phyloP scores from a whole-genome alignment of 2,113 vertebrate species.

The Cephalopterus ornatus region DNA sequence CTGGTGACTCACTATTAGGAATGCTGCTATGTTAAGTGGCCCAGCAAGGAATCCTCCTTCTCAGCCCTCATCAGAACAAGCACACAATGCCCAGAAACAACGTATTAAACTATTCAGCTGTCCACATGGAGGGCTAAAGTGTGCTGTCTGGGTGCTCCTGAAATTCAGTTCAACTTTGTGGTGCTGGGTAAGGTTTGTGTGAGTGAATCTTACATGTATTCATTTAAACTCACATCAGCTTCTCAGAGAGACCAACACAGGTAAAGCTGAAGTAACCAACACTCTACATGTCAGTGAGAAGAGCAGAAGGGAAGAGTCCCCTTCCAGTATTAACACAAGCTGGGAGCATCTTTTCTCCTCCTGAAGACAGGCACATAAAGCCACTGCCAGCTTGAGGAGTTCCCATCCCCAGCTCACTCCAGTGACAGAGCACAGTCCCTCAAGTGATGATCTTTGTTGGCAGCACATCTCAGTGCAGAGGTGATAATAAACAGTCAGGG shows the following conservation, averaged over 20 bases:
- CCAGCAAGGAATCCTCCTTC: constrained; percentile 11
- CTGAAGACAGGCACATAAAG: background rate
- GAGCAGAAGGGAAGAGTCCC: background rate
- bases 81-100: background rate
- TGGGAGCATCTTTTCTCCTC: background rate
- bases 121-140: background rate
- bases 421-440: background rate
- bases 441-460: background rate
- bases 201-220: background rate
- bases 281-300: background rate
- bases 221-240: background rate
- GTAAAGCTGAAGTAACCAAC: background rate
- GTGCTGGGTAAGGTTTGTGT: background rate
- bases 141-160: background rate
- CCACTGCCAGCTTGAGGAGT: background rate
- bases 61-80: background rate
- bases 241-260: background rate
- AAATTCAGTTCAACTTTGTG: background rate
- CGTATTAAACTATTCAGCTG: background rate
- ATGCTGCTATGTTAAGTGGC: constrained; percentile 5
- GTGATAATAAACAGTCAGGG: background rate
- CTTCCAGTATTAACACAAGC: background rate
- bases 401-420: background rate
- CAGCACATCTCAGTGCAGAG: background rate
- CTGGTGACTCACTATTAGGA: background rate